Evolutionary conservation across 2,113 vertebrate species (phyloP).

Genomic region (Erinaceus europaeus): DNA sequence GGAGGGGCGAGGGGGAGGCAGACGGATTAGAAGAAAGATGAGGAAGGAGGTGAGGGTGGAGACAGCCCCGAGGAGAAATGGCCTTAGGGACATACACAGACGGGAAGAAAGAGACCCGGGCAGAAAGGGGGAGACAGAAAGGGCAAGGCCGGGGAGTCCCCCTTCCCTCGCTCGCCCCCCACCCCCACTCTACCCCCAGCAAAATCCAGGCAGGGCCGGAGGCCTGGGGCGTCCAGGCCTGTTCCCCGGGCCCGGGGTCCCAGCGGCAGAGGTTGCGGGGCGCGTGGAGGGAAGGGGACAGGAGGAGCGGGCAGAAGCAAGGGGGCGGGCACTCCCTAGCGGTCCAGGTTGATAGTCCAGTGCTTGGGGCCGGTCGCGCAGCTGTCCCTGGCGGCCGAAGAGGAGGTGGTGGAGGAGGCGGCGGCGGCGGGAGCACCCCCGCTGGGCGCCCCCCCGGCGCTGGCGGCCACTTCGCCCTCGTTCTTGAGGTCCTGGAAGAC

Average conservation of each 20-base stretch:
- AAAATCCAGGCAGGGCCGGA: slow-evolving; percentile 14
- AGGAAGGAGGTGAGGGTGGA: slow-evolving; percentile 7
- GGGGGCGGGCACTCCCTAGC: slow-evolving; percentile 78
- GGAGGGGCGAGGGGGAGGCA: neutral
- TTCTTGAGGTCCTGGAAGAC: slow-evolving; percentile 98
- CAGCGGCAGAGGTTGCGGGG: slow-evolving; percentile 32
- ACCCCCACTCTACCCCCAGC: slow-evolving; percentile 32
- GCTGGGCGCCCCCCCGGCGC: slow-evolving; percentile 60
- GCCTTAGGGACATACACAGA: neutral
- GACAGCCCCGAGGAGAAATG: neutral
- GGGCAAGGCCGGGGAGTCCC: slow-evolving; percentile 41
- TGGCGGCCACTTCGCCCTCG: slow-evolving; percentile 85
- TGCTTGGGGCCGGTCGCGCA: slow-evolving; percentile 82
- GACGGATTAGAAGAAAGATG: slow-evolving; percentile 14
- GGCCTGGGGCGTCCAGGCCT: slow-evolving; percentile 49
- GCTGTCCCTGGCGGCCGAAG: slow-evolving; percentile 78
- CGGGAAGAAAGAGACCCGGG: neutral
- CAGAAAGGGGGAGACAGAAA: slow-evolving; percentile 50
- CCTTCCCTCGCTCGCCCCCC: slow-evolving; percentile 13
- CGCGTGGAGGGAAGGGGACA: neutral
- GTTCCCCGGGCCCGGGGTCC: slow-evolving; percentile 35
- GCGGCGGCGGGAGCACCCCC: slow-evolving; percentile 18
- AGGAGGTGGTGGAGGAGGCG: slow-evolving; percentile 30
- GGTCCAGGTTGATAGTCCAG: slow-evolving; percentile 91
- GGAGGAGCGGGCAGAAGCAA: slow-evolving; percentile 53